Base-by-base conservation (phyloP, 2,113 vertebrate genomes). In the Copsychus sechellarum region DNA sequence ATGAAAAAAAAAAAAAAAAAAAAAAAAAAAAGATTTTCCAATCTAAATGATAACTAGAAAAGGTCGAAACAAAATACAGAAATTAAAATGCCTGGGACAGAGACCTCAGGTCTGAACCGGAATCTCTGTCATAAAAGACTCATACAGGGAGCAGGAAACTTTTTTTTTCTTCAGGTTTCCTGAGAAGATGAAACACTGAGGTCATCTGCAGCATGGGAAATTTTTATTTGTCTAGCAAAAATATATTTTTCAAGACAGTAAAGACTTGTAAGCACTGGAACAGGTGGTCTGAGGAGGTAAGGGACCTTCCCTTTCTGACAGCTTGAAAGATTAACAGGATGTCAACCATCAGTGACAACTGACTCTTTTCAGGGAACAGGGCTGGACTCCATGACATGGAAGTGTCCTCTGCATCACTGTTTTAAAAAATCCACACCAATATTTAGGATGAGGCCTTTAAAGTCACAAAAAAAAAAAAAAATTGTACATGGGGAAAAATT, bases 61-160 rank as follows among this genome's bases (percentile, higher is more conserved):
- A 26, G 7, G 8, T 21, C 50, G 29, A 90, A 85, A 26, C 17
- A 54, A 73, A 76, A 45, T 4, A 58, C 11, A 50, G 47, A 61
- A 71, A 90, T 90, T n/a, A 71, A 81, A 85, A 70, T 0, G 0
- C 8, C 11, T 20, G 20, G 22, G 38, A 54, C 31, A 61, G n/a
- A 90, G 62, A 25, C 9, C 47, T 58, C 65, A 67, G 26, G 17
- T 21, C 36, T 51, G 11, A 87, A 69, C 23, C 7, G 2, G 47
- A 93, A 81, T 12, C 4, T 56, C 53, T 47, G 11, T 19, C 22
- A 61, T 20, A 33, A 38, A 66, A 73, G 31, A 66, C 21, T 26
- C 3, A 0, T 2, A 0, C 11, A 36, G 31, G 12, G 31, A 73
- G 24, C 42, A 80, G 5, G 4, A 12, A 24, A 82, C 56, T 33